phyloP scores from a whole-genome alignment of 2,888 invertebrate species.

The Tetanocera ferruginea region DNA sequence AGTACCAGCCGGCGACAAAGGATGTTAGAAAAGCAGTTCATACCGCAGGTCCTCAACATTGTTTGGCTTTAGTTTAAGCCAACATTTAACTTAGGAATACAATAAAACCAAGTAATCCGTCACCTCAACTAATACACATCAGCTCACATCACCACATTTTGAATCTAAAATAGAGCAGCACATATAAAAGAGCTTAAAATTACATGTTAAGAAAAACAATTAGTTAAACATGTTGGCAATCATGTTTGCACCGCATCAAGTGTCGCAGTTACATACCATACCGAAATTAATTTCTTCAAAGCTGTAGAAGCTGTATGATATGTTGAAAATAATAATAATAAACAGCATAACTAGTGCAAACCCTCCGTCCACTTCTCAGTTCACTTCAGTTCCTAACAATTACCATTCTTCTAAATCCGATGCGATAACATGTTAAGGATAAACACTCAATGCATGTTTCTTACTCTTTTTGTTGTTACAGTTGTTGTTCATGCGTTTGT shows the following conservation, averaged over 20 bases:
- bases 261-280: too few species aligned
- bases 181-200: background rate
- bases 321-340: background rate
- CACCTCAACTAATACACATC: background rate
- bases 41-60: background rate
- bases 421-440: background rate
- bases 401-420: background rate
- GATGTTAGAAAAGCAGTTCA: background rate
- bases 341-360: background rate
- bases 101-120: background rate
- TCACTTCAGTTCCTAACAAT: too few species aligned
- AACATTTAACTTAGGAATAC: background rate
- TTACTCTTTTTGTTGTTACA: slow-evolving; percentile 22
- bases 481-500: slow-evolving; percentile 34
- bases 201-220: background rate
- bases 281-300: too few species aligned
- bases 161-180: slow-evolving; percentile 10
- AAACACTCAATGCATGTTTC: background rate
- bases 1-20: background rate
- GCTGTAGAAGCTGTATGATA: too few species aligned
- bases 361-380: background rate
- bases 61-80: background rate
- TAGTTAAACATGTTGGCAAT: background rate
- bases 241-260: too few species aligned
- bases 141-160: background rate